Conservation (phyloP, 2,113 vertebrate species). For the Psittacula cyanocephala region DNA sequence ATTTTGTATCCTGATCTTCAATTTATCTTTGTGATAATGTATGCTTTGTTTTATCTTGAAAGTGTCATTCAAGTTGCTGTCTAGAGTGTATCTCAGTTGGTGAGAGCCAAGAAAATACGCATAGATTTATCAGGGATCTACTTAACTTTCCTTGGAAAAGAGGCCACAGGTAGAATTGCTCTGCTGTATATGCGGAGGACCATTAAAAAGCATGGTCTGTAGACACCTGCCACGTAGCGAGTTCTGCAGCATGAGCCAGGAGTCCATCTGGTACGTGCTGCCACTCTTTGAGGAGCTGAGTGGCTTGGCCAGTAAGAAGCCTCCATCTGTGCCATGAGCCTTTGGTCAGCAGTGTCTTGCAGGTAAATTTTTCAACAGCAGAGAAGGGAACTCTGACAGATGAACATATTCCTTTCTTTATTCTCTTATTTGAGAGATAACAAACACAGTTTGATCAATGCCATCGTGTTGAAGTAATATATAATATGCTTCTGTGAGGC, state of each 20-base stretch:
- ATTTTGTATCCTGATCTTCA: neutral
- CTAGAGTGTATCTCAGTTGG: neutral
- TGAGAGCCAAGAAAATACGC: neutral
- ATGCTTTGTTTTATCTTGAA: neutral
- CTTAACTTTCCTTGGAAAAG: neutral
- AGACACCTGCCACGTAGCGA: fast-evolving
- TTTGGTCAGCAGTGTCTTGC: neutral
- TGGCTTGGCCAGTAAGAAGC: neutral
- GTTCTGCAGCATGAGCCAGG: neutral
- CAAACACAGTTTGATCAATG: slow-evolving; percentile 40
- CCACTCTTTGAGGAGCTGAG: neutral
- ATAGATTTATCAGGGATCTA: neutral
- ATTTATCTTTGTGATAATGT: neutral
- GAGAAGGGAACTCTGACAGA: fast-evolving
- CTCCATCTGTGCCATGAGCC: neutral
- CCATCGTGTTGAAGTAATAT: neutral
- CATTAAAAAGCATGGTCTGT: neutral
- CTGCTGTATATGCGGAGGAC: neutral
- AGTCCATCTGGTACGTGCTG: neutral
- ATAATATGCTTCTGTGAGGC: slow-evolving; percentile 26
- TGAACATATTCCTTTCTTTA: neutral
- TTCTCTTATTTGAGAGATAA: slow-evolving; percentile 27
- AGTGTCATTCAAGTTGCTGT: neutral
- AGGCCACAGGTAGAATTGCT: neutral
- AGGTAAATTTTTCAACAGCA: neutral